Base-by-base conservation (phyloP, 2,888 invertebrate species). In the Ypsolopha sequella region DNA sequence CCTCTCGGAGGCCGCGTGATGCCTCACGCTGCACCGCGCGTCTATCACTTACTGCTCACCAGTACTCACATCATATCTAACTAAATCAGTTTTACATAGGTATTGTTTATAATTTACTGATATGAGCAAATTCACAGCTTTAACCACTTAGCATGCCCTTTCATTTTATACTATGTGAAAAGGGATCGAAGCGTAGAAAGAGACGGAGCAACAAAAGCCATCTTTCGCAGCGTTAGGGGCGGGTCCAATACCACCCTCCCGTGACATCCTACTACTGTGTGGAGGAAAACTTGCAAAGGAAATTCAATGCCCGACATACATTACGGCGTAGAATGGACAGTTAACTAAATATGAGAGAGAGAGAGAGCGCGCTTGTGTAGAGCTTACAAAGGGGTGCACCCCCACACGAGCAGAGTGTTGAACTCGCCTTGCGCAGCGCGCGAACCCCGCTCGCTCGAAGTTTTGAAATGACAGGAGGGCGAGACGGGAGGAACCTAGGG, bases 141-240 rank as follows among this genome's bases (percentile, higher is more conserved):
- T 39, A 41, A 35, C 13, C 13, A 36, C 36, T 33, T 48, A 33
- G 10, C 10, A n/a, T 9, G 24, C n/a, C 11, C 24, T 41, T 39
- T 41, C 39, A 34, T 41, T 48, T 39, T 48, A 41, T 4, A 36
- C 34, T 36, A 36, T 36, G 51, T 43, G 43, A 38, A 44, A 36
- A 39, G 48, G 41, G 48, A 48, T 44, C 43, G 43, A 52, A 47
- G 41, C 76, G 59, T 57, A 63, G 80, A 82, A 66, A 73, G 80
- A 75, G 82, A 82, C 72, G 64, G 68, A n/a, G 10, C 7, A 11
- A 35, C 13, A 64, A 68, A 36, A 43, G 41, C 43, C 36, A 43
- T 43, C 43, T 9, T 35, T 34, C 50, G 43, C 39, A 36, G 35
- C 35, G 41, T 43, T 50, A 9, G 43, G 50, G 50, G 50, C 41